Base-by-base conservation (phyloP, 2,113 vertebrate genomes). In the Psettodes erumei region DNA sequence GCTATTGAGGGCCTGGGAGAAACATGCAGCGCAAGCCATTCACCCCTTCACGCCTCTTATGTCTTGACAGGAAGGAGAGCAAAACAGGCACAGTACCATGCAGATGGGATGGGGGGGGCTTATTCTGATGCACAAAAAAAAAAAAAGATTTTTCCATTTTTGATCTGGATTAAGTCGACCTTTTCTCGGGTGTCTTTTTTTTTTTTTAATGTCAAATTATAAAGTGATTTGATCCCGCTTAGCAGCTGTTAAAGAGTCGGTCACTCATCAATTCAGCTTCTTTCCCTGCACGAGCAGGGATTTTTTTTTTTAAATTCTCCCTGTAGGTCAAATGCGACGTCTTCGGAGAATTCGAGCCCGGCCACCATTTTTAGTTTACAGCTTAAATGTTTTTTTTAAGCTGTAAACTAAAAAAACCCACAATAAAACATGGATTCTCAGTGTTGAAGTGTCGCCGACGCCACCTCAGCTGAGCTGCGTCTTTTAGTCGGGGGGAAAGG, bases 1-100 rank as follows among this genome's bases (percentile, higher is more conserved):
- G 85, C 88, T 87, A 82, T 86, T 83, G 89, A 83, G 63, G 82
- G 84, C 72, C 72, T 33, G 75, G 68, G 53, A 77, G 84, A 71
- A 86, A 84, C 75, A 77, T 79, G 65, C 75, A 84, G 68, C 51
- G 66, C 75, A 60, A 79, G 77, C 67, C 71, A 40, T 58, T 80
- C 63, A 81, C 51, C 73, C 60, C 47, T 71, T 18, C 35, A 51
- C 21, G 16, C 65, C 62, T 84, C 48, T 71, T 76, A 82, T 66
- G 63, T 53, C 81, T 72, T 75, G 61, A 72, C 81, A 75, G 77
- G 63, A 75, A 73, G 59, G 42, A 60, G 40, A 45, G 70, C 5
- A 37, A 30, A 5, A 40, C 21, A n/a, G 51, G 45, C 60, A 54
- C 54, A 53, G 25, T 51, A 47, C 66, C 21, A 74, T 62, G 32